Base-by-base conservation (phyloP, 92 coral and sea anemone genomes). In the Phenganax subtilis region DNA sequence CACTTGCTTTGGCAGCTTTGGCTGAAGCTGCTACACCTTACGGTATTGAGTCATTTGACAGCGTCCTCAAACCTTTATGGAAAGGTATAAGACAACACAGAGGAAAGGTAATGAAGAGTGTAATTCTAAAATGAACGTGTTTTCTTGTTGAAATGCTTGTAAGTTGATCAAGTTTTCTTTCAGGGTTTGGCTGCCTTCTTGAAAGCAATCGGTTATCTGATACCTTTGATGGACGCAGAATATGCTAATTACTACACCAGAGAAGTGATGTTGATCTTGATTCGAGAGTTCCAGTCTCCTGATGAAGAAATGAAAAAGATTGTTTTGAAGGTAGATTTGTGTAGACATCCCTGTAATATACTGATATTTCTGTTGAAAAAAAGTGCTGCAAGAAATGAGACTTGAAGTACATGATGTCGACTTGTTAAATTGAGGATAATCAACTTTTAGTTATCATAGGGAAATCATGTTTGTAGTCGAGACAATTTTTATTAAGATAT, bases 281-380 rank as follows among this genome's bases (percentile, higher is more conserved):
- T 96, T 77, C 99, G 99, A 84, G 99, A 96, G 88, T 96, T 96
- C 86, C 99, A 96, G 92, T 92, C 97, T 90, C 99, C 99, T 85
- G 99, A 96, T 56, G 99, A 96, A 72, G 99, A 96, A 75, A 96
- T 96, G 99, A 96, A 96, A 85, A 96, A 96, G 78, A 96, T 96
- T 79, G 99, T 96, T 53, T 85, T 96, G 30, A 96, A 96, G 96
- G 99, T 96, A 76, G 81, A 68, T 17, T 37, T 57, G 54, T 47
- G 47, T 65, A 5, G 52, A 71, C 0, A 31, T 6, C 6, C 9
- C 44, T 61, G 47, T 37, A 37, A 37, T 37, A 37, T 37, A 37
- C 47, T 37, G 47, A 37, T 37, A 37, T 37, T 37, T 37, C 47
- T 5, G 47, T 37, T 37, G 5, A 37, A 37, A 37, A 37, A 37